These are phyloP conservation scores for Chrysocyon brachyurus DNA, from an alignment of 2,797 vertebrate species.

Conservation along the genomic window DNA sequence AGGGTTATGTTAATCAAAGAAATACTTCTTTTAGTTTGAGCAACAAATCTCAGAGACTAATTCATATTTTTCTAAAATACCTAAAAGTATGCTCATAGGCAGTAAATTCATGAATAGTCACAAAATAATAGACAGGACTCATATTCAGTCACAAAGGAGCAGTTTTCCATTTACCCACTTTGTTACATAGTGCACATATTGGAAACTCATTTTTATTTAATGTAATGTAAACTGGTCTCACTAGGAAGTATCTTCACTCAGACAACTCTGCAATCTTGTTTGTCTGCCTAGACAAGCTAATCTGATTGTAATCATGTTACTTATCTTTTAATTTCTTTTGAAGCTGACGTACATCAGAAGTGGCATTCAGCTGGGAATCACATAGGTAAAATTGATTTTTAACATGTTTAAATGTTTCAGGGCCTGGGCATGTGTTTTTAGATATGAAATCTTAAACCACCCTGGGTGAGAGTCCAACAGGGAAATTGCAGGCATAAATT, in stretches of 20 bases:
- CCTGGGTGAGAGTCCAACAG: conserved; percentile 1
- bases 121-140: conserved; percentile 49
- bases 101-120: conserved; percentile 67
- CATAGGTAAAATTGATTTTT: conserved; percentile 85
- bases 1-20: conserved; percentile 37
- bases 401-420: conserved; percentile 84
- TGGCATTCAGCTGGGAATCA: conserved; percentile 83
- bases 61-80: conserved; percentile 61
- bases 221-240: conserved; percentile 83
- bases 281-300: conserved; percentile 85
- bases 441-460: conserved; percentile 65
- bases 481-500: conserved; percentile 25
- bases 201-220: conserved; percentile 86
- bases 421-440: conserved; percentile 51
- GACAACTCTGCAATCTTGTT: conserved; percentile 84
- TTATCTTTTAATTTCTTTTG: conserved; percentile 88
- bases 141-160: neutral
- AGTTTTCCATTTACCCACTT: conserved; percentile 71
- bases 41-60: conserved; percentile 30
- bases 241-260: conserved; percentile 84
- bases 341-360: conserved; percentile 86
- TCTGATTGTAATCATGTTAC: conserved; percentile 88
- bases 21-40: conserved; percentile 20
- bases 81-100: conserved; percentile 59
- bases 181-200: conserved; percentile 58